A percentile compares a stretch with the other conserved stretches of the same genome.
Evolutionary conservation across 2,113 vertebrate genomes (phyloP).

Genomic region (Phalacrocorax pelagicus): DNA sequence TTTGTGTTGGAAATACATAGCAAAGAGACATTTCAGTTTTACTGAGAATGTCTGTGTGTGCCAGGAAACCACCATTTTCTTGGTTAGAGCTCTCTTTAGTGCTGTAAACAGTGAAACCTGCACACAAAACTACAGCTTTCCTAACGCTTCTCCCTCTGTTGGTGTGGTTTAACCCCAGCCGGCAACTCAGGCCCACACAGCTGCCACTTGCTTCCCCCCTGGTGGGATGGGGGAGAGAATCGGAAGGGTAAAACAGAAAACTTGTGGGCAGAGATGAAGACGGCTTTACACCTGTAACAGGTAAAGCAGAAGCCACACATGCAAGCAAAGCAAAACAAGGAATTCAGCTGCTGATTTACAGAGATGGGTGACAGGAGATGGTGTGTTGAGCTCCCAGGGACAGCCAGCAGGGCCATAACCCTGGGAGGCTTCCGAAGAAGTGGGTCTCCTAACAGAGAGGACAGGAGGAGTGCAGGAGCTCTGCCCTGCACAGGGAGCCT

Average conservation of each 20-base stretch:
- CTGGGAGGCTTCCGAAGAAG: not conserved
- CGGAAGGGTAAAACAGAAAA: too few relatives aligned
- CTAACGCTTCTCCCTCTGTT: not conserved
- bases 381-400: not conserved
- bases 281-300: too few relatives aligned
- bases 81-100: not conserved
- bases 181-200: too few relatives aligned
- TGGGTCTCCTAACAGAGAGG: not conserved
- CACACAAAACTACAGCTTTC: not conserved
- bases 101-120: not conserved
- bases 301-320: too few relatives aligned
- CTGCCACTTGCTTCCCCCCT: too few relatives aligned
- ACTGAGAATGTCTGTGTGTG: not conserved
- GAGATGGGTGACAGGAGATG: not conserved
- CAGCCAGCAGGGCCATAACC: rapidly evolving
- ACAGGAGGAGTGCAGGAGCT: not conserved
- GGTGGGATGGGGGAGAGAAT: too few relatives aligned
- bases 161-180: too few relatives aligned
- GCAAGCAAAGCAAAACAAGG: too few relatives aligned
- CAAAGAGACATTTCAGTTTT: not conserved
- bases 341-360: not conserved
- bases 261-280: too few relatives aligned
- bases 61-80: slow-evolving; percentile 8
- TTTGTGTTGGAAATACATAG: not conserved
- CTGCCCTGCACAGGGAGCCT: not conserved